Evolutionary conservation across 2,113 vertebrate genomes (phyloP), one percentile per base, ranked within the genome.

Genomic region (Symphodus melops): DNA sequence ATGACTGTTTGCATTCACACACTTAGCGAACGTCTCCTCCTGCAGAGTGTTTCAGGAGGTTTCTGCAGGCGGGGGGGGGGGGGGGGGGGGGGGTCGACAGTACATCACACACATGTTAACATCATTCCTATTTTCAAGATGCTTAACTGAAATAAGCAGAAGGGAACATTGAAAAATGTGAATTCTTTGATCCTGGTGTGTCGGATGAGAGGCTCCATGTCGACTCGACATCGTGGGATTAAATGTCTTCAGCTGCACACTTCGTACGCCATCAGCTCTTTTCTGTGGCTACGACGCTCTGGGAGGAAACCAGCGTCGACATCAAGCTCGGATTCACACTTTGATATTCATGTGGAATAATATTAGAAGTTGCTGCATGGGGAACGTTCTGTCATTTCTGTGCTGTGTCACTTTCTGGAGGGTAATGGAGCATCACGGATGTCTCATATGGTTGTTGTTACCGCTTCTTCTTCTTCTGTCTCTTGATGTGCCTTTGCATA

Each of bases 381-480:
- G 54, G 41, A 66, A n/a, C 51, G 58, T 72, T 8, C 54, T 77
- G 61, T 78, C 72, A 64, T 81, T 16, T 70, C 70, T 54, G 17
- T n/a, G 62, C 63, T 42, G 56, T 75, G 61, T 81, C 71, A 82
- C 65, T 65, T 53, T 53, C 41, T 7, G 23, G 69, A 72, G 59
- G 37, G 17, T 86, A 83, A 87, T 76, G 61, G 68, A 78, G 69
- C 72, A 61, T 89, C 56, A 37, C 64, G 33, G 61, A 77, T 37
- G 28, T 61, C 42, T 80, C 33, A 42, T 81, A 65, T 67, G 46
- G 46, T 52, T 60, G 57, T 63, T 81, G 79, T 63, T 61, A 19
- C 42, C 42, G n/a, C n/a, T n/a, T 23, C 28, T 39, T 68, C 46
- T 9, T 52, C 25, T 44, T 62, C 44, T 67, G 37, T 37, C 53